A percentile compares a stretch with the other conserved stretches of the same genome.
phyloP scores from a whole-genome alignment of 2,797 vertebrate species.

The Distichodus sexfasciatus region DNA sequence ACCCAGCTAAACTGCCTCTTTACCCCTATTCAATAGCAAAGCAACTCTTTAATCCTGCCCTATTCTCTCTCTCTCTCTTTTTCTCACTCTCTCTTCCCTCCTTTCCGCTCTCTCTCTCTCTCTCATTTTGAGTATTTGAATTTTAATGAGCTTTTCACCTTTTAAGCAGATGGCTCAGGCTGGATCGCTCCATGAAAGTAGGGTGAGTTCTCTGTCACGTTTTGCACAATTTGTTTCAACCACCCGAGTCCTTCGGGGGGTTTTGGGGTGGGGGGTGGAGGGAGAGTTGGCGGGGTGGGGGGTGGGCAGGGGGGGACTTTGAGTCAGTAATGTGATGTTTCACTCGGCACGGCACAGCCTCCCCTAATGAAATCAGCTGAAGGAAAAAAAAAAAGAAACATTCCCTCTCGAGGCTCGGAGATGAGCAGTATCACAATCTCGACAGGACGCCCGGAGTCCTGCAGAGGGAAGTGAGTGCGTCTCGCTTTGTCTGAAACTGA shows the following conservation, averaged over 20 bases:
- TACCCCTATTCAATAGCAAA: constrained; percentile 60
- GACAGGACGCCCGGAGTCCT: constrained; percentile 50
- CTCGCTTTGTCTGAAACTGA: constrained; percentile 42
- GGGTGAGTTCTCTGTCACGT: constrained; percentile 70
- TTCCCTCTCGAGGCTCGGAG: constrained; percentile 51
- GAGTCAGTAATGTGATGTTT: constrained; percentile 62
- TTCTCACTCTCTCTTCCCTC: constrained; percentile 2
- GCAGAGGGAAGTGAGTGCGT: constrained; percentile 42
- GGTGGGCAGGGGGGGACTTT: constrained; percentile 48
- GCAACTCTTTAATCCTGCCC: constrained; percentile 58
- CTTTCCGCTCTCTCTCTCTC: constrained; percentile 14
- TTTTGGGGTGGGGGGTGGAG: constrained; percentile 41
- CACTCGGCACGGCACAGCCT: constrained; percentile 44
- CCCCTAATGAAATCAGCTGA: constrained; percentile 61
- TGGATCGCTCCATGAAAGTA: constrained; percentile 68
- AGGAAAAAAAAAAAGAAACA: constrained; percentile 58
- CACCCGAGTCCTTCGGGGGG: constrained; percentile 68
- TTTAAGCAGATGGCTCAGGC: constrained; percentile 74
- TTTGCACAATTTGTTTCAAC: constrained; percentile 73
- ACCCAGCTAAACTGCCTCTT: constrained; percentile 64
- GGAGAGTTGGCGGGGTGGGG: background rate
- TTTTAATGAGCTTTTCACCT: constrained; percentile 79
- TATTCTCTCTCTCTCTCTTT: constrained; percentile 42
- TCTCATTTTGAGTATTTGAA: constrained; percentile 66
- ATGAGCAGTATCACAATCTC: constrained; percentile 53